Conservation (phyloP, 1,140 invertebrate species). For the Drosophila athabasca region DNA sequence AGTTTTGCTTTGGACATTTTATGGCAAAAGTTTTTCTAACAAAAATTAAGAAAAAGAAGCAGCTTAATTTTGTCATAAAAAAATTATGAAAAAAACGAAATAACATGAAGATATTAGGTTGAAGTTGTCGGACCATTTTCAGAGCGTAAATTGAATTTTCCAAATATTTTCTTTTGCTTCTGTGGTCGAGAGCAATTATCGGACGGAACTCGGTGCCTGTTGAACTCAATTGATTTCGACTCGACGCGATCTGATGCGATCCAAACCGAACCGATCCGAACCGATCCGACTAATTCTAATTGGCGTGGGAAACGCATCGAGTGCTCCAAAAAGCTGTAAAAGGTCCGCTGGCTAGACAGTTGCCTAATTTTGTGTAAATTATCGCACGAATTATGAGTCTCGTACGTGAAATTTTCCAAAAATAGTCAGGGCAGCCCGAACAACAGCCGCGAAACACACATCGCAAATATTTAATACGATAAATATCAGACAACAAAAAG, state of each 20-base stretch:
- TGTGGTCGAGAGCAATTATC: constrained; percentile 44
- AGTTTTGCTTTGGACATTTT: constrained; percentile 59
- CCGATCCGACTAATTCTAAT: constrained; percentile 60
- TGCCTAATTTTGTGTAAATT: constrained; percentile 82
- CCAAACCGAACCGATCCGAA: background rate
- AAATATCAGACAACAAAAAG: constrained; percentile 62
- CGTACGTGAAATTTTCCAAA: constrained; percentile 75
- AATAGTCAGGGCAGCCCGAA: constrained; percentile 57
- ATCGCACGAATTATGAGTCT: constrained; percentile 81
- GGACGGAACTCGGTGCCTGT: constrained; percentile 19
- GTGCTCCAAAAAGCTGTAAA: constrained; percentile 64
- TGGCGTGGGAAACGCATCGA: constrained; percentile 70
- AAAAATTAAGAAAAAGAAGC: constrained; percentile 54
- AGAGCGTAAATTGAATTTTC: constrained; percentile 65
- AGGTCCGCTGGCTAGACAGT: constrained; percentile 73
- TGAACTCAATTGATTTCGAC: constrained; percentile 28
- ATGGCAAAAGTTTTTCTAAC: constrained; percentile 68
- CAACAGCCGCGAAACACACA: constrained; percentile 5
- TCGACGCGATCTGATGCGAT: background rate
- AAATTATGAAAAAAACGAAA: constrained; percentile 3
- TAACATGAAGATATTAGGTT: constrained; percentile 24
- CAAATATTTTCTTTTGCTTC: constrained; percentile 28
- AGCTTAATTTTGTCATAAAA: constrained; percentile 48
- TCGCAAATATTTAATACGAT: constrained; percentile 61
- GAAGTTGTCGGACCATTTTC: constrained; percentile 52